A percentile compares a stretch with the other conserved stretches of the same genome.
Conservation (phyloP, 2,113 vertebrate species). For the Passerina amoena region DNA sequence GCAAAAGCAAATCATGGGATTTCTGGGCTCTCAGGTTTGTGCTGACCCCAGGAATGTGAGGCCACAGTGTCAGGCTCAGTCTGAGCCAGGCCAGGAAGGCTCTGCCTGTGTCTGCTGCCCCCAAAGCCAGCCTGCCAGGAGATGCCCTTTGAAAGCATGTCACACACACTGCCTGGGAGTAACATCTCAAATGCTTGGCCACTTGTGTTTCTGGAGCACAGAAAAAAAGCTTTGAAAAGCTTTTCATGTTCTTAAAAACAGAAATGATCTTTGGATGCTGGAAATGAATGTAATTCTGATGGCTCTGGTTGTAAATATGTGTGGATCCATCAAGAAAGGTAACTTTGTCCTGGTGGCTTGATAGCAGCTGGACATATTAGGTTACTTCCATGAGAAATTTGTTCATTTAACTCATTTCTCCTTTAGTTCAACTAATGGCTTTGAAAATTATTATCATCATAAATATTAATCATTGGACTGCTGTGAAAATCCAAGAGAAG, state of each 20-base stretch:
- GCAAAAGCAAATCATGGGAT: not conserved
- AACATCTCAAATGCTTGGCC: not conserved
- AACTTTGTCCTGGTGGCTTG: not conserved
- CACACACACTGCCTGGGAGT: not conserved
- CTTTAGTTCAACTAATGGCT: not conserved
- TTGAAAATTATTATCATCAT: not conserved
- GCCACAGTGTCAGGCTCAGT: not conserved
- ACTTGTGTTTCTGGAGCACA: not conserved
- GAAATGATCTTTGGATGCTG: not conserved
- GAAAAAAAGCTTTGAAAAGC: not conserved
- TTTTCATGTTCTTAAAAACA: not conserved
- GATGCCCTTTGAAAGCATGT: constrained; percentile 13
- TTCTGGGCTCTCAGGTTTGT: constrained; percentile 25
- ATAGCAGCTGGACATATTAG: not conserved
- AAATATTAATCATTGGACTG: not conserved
- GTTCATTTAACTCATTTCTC: not conserved
- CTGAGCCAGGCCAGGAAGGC: not conserved
- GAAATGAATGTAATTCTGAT: not conserved
- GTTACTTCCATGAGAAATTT: not conserved
- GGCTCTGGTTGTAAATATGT: not conserved
- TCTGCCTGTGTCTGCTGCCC: constrained; percentile 12
- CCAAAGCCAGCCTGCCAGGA: not conserved
- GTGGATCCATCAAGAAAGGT: not conserved
- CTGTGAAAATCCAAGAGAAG: not conserved
- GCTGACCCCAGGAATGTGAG: constrained; percentile 16